Evolutionary conservation across 1,140 invertebrate species (phyloP), one percentile per base, ranked within the genome.

Genomic region (Galleria mellonella): DNA sequence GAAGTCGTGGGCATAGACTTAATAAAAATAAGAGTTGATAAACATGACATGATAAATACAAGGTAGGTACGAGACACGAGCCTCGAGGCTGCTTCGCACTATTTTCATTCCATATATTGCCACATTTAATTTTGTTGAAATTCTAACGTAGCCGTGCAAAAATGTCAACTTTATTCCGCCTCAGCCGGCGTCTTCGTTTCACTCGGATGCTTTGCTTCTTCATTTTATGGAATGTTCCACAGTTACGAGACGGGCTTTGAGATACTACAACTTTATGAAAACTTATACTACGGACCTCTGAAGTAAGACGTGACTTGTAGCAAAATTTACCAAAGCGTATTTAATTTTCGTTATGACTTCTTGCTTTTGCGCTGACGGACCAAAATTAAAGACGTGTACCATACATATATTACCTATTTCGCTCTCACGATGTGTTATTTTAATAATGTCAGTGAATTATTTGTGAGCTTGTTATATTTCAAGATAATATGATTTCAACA

Each of bases 51-150:
- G 76, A 72, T n/a, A n/a, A n/a, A n/a, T n/a, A n/a, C n/a, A n/a
- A 76, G 67, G 62, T 33, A 23, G 53, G 50, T 35, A 32, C 29
- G 51, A 53, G 45, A 40, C 40, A 46, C 17, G 17, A 23, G 17
- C 33, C 29, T 13, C 36, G 41, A 43, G 30, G 33, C 9, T 32
- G 41, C 30, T 68, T 66, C 68, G 64, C 68, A 73, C 78, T 79
- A 79, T 81, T 81, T 81, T 79, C 81, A 84, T 83, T 84, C 73
- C 73, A 69, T 73, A 69, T 76, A 75, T 60, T 79, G 78, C 77
- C 77, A 83, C 77, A 83, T 85, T 85, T 85, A 85, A 85, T 85
- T 83, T 85, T 61, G 73, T 75, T 83, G 82, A 85, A 85, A 85
- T 81, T 85, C 78, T 73, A 77, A 72, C 71, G 77, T 78, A 82